These are phyloP conservation scores for Chamaetylas fuelleborni DNA, from an alignment of 2,113 vertebrate genomes.

Conservation along the genomic window DNA sequence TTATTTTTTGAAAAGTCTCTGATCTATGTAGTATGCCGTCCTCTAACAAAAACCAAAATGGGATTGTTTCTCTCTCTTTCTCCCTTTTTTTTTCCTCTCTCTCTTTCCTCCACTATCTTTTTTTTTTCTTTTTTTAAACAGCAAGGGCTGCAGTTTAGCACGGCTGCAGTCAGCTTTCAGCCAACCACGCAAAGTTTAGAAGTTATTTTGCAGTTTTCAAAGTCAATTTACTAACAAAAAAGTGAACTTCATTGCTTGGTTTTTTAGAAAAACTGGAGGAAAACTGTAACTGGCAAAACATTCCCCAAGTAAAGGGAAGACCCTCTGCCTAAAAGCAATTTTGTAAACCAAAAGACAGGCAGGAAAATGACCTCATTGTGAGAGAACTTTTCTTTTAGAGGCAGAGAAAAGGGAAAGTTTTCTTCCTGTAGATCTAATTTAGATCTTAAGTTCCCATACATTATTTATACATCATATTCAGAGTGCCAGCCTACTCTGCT, in stretches of 20 bases:
- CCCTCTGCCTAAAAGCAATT: slow-evolving; percentile 32
- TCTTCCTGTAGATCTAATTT: slow-evolving; percentile 51
- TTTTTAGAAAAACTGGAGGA: neutral
- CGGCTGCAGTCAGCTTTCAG: neutral
- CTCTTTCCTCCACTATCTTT: slow-evolving; percentile 50
- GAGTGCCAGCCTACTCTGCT: slow-evolving; percentile 24
- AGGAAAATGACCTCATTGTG: slow-evolving; percentile 35
- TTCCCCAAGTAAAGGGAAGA: neutral
- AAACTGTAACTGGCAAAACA: neutral
- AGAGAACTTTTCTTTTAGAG: slow-evolving; percentile 43
- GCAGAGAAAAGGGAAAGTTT: slow-evolving; percentile 37
- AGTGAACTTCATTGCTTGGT: neutral
- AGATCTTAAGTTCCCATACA: slow-evolving; percentile 35
- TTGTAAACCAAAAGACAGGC: neutral
- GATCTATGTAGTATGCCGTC: slow-evolving; percentile 85
- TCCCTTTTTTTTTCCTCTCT: slow-evolving; percentile 51
- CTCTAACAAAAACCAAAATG: slow-evolving; percentile 79
- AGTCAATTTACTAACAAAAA: slow-evolving; percentile 24
- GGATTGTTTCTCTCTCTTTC: slow-evolving; percentile 80
- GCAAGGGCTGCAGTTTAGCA: neutral
- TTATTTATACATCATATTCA: slow-evolving; percentile 55
- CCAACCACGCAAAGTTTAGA: neutral
- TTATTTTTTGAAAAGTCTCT: slow-evolving; percentile 84
- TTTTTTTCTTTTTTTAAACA: neutral
- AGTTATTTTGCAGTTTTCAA: slow-evolving; percentile 2